Evolutionary conservation across 2,113 vertebrate species (phyloP).

Genomic region (Sphyrna mokarran): DNA sequence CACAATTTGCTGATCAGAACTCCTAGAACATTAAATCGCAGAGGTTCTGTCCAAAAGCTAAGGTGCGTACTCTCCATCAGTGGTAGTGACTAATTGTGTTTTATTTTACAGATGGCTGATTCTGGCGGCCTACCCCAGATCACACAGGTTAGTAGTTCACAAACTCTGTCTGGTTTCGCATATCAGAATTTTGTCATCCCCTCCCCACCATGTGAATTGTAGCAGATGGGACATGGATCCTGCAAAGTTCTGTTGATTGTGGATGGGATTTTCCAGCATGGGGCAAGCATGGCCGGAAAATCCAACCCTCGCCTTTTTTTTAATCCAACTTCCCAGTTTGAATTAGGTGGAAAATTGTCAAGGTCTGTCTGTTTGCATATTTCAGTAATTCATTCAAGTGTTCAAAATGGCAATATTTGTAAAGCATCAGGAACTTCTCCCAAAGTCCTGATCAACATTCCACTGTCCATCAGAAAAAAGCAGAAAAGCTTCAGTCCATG

Average conservation of each 20-base stretch:
- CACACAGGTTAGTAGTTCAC: constrained; percentile 76
- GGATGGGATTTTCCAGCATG: too few species aligned
- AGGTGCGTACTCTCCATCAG: neutral
- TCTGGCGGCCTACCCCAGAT: constrained; percentile 93
- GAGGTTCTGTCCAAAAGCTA: neutral
- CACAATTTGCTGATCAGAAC: neutral
- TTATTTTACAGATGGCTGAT: constrained; percentile 81
- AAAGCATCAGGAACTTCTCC: neutral
- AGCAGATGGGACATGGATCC: too few species aligned
- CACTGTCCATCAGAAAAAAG: neutral
- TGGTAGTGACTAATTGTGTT: neutral
- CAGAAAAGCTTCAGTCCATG: too few species aligned
- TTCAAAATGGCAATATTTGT: neutral
- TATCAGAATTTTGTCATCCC: too few species aligned
- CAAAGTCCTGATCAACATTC: neutral
- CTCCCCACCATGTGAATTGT: too few species aligned
- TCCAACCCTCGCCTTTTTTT: neutral
- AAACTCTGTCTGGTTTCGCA: neutral
- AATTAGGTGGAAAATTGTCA: neutral
- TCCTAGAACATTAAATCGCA: neutral
- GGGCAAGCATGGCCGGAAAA: too few species aligned
- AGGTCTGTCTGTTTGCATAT: neutral
- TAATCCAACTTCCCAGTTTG: neutral
- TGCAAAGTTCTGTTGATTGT: too few species aligned
- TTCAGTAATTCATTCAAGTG: neutral